Base-by-base conservation (phyloP, 2,797 vertebrate species). In the Anomalospiza imberbis region DNA sequence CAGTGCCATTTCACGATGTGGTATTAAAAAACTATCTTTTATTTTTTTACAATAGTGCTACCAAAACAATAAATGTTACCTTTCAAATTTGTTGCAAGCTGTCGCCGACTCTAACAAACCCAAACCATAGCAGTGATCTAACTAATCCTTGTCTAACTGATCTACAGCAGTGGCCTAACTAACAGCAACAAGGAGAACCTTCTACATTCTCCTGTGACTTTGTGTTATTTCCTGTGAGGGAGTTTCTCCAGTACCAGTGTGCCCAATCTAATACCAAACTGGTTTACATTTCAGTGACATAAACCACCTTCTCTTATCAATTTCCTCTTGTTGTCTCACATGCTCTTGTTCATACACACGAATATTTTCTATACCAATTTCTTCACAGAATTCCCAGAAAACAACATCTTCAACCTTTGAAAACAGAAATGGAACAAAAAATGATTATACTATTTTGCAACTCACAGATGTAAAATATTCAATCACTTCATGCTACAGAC, bases 381-480 rank as follows among this genome's bases (percentile, higher is more conserved):
- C 98, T 91, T 98, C 97, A 94, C 99, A 99, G 97, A 99, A 99
- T 55, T 98, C 98, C 68, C 6, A 95, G 97, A 99, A 99, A 95
- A 99, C 98, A 68, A 32, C 34, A 95, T 99, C 99, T 96, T 99
- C 99, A 48, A 98, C 98, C 99, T 99, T 96, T 62, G 45, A 94
- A 68, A 36, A 73, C 20, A 71, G 31, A 89, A 85, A 71, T 1
- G 7, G 16, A 67, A 29, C 1, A 73, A 53, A 44, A 94, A 74
- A 53, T 10, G 20, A 91, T 92, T 19, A 34, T 45, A 10, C 5
- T 67, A 10, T 75, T 77, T 60, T 47, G 34, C 14, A 74, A 62
- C 17, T 81, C 31, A 42, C 4, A 38, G 31, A 82, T 45, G 29
- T 28, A 44, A 91, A 88, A 51, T 17, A 80, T 34, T 48, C 16